Percentiles rank a stretch among this genome's conserved stretches.
phyloP scores from a whole-genome alignment of 2,888 invertebrate species.

The Amitus sp. region DNA sequence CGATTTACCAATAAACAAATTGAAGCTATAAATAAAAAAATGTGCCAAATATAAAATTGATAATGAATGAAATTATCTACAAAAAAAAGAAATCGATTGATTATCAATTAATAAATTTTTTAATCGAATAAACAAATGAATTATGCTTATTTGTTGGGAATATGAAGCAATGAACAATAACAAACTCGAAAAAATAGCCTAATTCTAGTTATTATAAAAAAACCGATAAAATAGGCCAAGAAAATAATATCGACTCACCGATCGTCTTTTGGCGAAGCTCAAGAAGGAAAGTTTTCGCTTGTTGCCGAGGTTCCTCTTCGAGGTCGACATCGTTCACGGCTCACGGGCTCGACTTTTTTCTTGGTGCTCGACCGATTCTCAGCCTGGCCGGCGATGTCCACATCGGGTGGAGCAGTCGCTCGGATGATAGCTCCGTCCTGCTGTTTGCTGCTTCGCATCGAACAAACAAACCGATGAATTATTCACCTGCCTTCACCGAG shows the following conservation, averaged over 20 bases:
- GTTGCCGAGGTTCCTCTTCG: slow-evolving; percentile 63
- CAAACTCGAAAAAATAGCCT: too few relatives aligned
- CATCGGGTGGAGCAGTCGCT: slow-evolving; percentile 65
- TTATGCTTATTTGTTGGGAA: too few relatives aligned
- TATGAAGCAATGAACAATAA: too few relatives aligned
- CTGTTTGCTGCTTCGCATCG: slow-evolving; percentile 49
- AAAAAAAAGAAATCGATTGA: too few relatives aligned
- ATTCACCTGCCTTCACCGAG: background rate
- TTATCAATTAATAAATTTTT: too few relatives aligned
- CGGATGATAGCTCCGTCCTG: slow-evolving; percentile 60
- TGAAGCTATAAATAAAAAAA: too few relatives aligned
- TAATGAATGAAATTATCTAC: too few relatives aligned
- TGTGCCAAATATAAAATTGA: too few relatives aligned
- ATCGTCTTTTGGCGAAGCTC: slow-evolving; percentile 74
- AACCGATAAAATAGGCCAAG: too few relatives aligned
- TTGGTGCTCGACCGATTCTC: slow-evolving; percentile 65
- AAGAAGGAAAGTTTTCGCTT: slow-evolving; percentile 79
- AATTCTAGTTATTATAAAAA: too few relatives aligned
- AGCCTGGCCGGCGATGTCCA: slow-evolving; percentile 65
- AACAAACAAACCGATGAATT: background rate
- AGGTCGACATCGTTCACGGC: slow-evolving; percentile 23
- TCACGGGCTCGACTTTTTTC: slow-evolving; percentile 61
- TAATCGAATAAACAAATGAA: too few relatives aligned
- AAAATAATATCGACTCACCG: slow-evolving; percentile 60
- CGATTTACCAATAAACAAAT: too few relatives aligned